Evolutionary conservation across 2,113 vertebrate species (phyloP), one percentile per base, ranked within the genome.

Genomic region (Alexandromys fortis): DNA sequence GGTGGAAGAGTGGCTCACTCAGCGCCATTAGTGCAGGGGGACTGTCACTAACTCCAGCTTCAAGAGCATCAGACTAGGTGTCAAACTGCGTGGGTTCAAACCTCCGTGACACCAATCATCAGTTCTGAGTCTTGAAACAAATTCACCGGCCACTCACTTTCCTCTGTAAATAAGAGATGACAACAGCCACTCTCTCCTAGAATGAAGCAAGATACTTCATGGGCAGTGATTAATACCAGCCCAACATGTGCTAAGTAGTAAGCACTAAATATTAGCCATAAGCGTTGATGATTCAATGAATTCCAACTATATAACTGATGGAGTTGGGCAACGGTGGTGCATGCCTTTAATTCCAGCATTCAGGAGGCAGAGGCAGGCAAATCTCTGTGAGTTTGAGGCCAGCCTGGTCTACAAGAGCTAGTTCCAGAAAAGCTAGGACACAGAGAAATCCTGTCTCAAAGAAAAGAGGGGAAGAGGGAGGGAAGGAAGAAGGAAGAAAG

Each of bases 241-340:
- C 75, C 70, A 30, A 76, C 3, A 35, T n/a, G 65, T 22, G 67
- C n/a, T 70, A 89, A 82, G 9, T 42, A 24, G 13, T 86, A 55
- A 76, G 35, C 24, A 78, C 42, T 42, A 78, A 35, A 83, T 70
- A 14, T 47, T 67, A 91, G 26, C 75, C 78, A 42, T 63, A 91
- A 88, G 26, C 79, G 72, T 76, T 49, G 90, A 92, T 88, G 75
- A 90, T n/a, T 67, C 92, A 85, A 68, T 7, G 82, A 68, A 70
- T 76, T 61, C 22, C 65, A 65, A 38, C 47, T 30, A 9, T 28
- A 83, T 55, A 91, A n/a, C 83, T 49, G 24, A 63, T 58, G 19
- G 55, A 58, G 55, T 58, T 58, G 55, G 55, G 5, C 55, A 21
- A 19, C 7, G 55, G 55, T 58, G 55, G 55, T 7, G 5, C 55